A percentile compares a stretch with the other conserved stretches of the same genome.
Conservation (phyloP, 1,140 invertebrate genomes). For the Bombus superbus region DNA sequence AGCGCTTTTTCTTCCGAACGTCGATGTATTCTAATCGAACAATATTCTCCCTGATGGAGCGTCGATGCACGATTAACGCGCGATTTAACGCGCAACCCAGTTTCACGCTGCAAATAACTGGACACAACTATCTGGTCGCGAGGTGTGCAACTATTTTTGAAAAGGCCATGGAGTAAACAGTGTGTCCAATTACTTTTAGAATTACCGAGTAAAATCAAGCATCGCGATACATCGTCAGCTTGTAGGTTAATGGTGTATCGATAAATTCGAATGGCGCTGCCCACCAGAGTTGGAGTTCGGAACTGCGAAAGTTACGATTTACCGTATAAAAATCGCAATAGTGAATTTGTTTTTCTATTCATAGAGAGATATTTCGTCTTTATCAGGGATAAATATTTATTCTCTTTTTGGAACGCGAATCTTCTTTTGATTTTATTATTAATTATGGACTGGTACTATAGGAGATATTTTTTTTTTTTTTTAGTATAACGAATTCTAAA, state of each 20-base stretch:
- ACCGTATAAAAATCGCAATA: background rate
- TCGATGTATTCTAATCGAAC: background rate
- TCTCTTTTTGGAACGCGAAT: too few relatives aligned
- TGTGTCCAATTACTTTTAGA: conserved; percentile 20
- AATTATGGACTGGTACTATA: too few relatives aligned
- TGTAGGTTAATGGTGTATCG: conserved; percentile 32
- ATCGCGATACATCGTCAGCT: conserved; percentile 15
- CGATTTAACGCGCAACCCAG: conserved; percentile 37
- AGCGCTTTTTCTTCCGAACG: background rate
- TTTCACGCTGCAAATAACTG: conserved; percentile 14
- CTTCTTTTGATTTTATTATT: too few relatives aligned
- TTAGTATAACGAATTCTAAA: too few relatives aligned
- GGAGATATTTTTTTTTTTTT: too few relatives aligned
- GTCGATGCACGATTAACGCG: conserved; percentile 35
- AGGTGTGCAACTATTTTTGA: conserved; percentile 21
- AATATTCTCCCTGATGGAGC: conserved; percentile 6
- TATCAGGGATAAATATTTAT: too few relatives aligned
- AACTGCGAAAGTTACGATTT: conserved; percentile 22
- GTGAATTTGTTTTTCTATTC: too few relatives aligned
- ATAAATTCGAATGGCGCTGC: conserved; percentile 8
- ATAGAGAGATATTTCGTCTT: too few relatives aligned
- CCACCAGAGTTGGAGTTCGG: background rate
- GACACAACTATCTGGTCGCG: conserved; percentile 18
- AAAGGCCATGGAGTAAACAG: conserved; percentile 36
- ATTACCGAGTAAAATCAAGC: conserved; percentile 18